These are phyloP conservation scores for Menidia beryllina DNA, from an alignment of 2,113 vertebrate species.

Conservation along the genomic window DNA sequence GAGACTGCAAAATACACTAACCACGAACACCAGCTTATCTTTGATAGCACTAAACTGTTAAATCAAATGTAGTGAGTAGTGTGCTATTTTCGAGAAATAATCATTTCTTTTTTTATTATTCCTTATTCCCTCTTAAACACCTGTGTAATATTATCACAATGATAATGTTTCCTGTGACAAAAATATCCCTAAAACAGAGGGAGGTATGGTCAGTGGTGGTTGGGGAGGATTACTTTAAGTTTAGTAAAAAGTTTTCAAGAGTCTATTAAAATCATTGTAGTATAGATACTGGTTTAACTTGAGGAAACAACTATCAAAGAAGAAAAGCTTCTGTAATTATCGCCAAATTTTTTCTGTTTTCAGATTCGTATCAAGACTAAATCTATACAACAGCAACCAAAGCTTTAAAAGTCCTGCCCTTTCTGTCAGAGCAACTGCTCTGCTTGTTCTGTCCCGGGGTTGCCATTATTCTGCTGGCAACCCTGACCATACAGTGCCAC, in stretches of 20 bases:
- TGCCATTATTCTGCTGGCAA: slow-evolving; percentile 38
- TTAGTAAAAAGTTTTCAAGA: slow-evolving; percentile 1
- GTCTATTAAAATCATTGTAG: slow-evolving; percentile 34
- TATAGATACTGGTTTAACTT: slow-evolving; percentile 59
- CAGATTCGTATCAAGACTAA: slow-evolving; percentile 78
- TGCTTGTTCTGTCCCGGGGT: neutral
- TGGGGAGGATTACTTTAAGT: neutral
- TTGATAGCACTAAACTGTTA: slow-evolving; percentile 50
- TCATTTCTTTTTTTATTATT: neutral
- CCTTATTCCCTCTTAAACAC: too few relatives aligned
- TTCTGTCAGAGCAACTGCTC: neutral
- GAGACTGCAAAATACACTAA: slow-evolving; percentile 41
- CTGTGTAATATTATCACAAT: too few relatives aligned
- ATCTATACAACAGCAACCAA: slow-evolving; percentile 58
- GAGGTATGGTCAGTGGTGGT: too few relatives aligned
- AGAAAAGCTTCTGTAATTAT: slow-evolving; percentile 40
- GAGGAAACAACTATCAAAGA: slow-evolving; percentile 69
- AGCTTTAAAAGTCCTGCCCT: slow-evolving; percentile 60
- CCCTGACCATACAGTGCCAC: slow-evolving; percentile 82
- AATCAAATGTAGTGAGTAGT: slow-evolving; percentile 49
- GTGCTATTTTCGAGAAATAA: too few relatives aligned
- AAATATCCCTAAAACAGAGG: neutral
- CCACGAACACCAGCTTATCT: slow-evolving; percentile 58
- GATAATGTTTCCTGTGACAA: too few relatives aligned
- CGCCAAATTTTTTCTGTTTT: slow-evolving; percentile 56